phyloP scores from a whole-genome alignment of 2,113 vertebrate genomes.

The Corythornis vintsioides region DNA sequence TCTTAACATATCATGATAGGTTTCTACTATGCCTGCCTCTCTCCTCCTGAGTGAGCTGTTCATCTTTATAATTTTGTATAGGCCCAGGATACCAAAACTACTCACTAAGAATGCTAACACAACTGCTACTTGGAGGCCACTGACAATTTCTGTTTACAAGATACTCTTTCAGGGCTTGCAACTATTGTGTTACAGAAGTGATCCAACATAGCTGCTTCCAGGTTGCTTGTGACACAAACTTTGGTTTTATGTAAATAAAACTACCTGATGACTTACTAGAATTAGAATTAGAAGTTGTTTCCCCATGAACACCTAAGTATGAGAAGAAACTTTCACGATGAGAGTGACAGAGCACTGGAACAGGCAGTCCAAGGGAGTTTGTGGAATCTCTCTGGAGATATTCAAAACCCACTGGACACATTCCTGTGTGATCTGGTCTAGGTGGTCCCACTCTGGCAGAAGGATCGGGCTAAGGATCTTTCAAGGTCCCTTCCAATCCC shows the following conservation, averaged over 20 bases:
- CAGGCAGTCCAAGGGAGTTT: too few species aligned
- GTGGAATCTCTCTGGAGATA: too few species aligned
- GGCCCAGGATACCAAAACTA: not conserved
- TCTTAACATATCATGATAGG: not conserved
- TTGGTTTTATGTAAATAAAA: not conserved
- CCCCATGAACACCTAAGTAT: too few species aligned
- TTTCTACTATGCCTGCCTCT: not conserved
- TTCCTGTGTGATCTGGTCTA: too few species aligned
- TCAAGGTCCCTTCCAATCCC: too few species aligned
- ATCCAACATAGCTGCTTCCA: not conserved
- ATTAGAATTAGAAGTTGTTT: not conserved
- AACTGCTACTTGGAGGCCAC: not conserved
- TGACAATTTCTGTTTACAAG: not conserved
- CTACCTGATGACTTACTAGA: not conserved
- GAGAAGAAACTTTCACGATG: too few species aligned
- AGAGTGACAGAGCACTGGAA: too few species aligned
- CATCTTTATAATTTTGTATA: not conserved
- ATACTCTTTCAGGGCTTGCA: not conserved
- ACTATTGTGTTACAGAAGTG: not conserved
- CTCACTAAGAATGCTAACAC: not conserved
- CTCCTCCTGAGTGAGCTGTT: not conserved
- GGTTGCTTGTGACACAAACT: not conserved
- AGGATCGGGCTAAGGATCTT: too few species aligned
- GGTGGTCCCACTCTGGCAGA: too few species aligned
- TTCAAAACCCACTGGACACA: too few species aligned